Percentiles rank a stretch among this genome's conserved stretches.
These are phyloP conservation scores for Pagrus major DNA, from an alignment of 2,113 vertebrate genomes.

Conservation along the genomic window DNA sequence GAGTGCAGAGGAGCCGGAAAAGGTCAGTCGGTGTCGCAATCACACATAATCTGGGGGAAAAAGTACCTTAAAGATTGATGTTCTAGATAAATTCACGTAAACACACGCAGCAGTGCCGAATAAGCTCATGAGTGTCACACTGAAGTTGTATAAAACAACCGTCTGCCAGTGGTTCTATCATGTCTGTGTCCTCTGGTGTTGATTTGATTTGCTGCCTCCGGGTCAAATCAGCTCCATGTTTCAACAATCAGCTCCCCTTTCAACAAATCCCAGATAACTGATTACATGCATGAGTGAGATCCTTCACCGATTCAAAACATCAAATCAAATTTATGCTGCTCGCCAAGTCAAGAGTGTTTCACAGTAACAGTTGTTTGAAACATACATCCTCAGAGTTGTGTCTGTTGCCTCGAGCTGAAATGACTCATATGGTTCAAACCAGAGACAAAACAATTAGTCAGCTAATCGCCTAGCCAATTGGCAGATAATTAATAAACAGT, in stretches of 20 bases:
- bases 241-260: neutral
- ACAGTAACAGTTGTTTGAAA: neutral
- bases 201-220: neutral
- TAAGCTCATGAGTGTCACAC: neutral
- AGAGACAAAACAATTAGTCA: neutral
- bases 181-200: neutral
- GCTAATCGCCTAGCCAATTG: too few species aligned
- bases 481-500: too few species aligned
- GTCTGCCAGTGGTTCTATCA: neutral
- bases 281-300: neutral
- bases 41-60: too few species aligned
- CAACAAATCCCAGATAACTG: neutral
- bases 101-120: too few species aligned
- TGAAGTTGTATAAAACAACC: neutral
- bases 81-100: too few species aligned
- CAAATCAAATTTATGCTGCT: neutral
- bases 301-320: neutral
- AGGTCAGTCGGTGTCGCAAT: constrained; percentile 83
- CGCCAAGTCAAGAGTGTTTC: too few species aligned
- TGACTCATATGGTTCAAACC: neutral
- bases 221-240: neutral
- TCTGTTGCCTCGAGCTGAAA: neutral
- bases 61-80: too few species aligned
- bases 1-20: constrained; percentile 79
- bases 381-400: neutral